Percentiles rank a stretch among this genome's conserved stretches.
phyloP scores from a whole-genome alignment of 2,113 vertebrate genomes.

The Pomatostomus ruficeps region DNA sequence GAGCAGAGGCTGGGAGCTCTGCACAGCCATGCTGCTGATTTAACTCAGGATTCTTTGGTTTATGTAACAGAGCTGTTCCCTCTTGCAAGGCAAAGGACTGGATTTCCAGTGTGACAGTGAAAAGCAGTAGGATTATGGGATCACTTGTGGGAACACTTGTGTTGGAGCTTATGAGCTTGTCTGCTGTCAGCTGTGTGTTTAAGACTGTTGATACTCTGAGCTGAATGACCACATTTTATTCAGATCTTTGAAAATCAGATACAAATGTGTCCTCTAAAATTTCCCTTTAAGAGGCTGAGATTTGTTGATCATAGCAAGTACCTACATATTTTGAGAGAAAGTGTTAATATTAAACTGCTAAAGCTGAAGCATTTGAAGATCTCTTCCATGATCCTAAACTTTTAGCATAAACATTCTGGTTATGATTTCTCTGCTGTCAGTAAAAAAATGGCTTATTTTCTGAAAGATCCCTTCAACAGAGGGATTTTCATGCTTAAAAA shows the following conservation, averaged over 20 bases:
- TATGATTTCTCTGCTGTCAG: background rate
- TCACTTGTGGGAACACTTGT: background rate
- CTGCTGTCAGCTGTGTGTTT: background rate
- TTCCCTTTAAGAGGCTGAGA: background rate
- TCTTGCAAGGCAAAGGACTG: background rate
- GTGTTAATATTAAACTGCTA: background rate
- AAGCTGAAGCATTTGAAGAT: background rate
- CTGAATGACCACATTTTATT: background rate
- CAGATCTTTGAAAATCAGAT: background rate
- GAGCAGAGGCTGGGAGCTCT: background rate
- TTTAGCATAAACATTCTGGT: background rate
- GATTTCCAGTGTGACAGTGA: background rate
- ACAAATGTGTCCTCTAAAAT: background rate
- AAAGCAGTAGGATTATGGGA: background rate
- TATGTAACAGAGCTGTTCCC: background rate
- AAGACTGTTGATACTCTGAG: background rate
- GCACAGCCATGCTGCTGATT: background rate
- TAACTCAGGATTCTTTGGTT: background rate
- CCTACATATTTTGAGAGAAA: background rate
- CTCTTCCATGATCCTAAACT: background rate
- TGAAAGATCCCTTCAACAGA: background rate
- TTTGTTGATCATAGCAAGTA: background rate
- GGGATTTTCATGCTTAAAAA: background rate
- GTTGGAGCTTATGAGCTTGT: background rate
- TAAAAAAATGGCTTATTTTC: background rate